phyloP scores from a whole-genome alignment of 2,888 invertebrate genomes.

The Trissoscelio sp. region DNA sequence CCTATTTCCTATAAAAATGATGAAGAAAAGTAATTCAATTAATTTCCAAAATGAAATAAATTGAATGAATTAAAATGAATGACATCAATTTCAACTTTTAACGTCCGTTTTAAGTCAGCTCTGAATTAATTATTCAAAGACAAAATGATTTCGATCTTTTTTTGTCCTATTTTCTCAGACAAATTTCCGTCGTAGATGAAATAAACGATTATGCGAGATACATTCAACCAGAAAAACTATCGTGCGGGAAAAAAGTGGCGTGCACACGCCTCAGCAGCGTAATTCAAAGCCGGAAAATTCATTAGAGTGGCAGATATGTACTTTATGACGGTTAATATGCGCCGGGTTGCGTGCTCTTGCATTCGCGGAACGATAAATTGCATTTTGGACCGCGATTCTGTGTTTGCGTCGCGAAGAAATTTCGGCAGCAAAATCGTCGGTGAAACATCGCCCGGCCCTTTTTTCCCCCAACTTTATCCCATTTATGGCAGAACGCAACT shows the following conservation, averaged over 20 bases:
- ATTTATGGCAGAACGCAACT: background rate
- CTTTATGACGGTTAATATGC: constrained; percentile 59
- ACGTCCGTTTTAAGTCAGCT: no score
- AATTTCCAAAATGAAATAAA: no score
- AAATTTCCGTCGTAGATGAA: constrained; percentile 10
- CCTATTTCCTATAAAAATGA: no score
- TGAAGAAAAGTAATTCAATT: no score
- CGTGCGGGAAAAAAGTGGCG: constrained; percentile 17
- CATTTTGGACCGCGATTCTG: constrained; percentile 33
- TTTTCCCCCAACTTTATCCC: background rate
- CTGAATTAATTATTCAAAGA: no score
- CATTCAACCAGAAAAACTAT: constrained; percentile 21
- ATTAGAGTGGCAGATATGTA: constrained; percentile 51
- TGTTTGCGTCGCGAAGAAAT: constrained; percentile 45
- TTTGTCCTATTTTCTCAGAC: background rate
- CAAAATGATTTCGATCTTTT: no score
- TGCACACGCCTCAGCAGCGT: constrained; percentile 9
- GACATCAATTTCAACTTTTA: no score
- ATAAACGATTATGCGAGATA: constrained; percentile 31
- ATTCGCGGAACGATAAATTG: constrained; percentile 48
- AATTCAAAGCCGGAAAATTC: constrained; percentile 53
- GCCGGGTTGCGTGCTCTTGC: constrained; percentile 25
- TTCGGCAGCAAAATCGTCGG: constrained; percentile 36
- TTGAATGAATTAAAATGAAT: no score
- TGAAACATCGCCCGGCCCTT: constrained; percentile 23